phyloP scores from a whole-genome alignment of 2,113 vertebrate genomes.

The Hippolais icterina region DNA sequence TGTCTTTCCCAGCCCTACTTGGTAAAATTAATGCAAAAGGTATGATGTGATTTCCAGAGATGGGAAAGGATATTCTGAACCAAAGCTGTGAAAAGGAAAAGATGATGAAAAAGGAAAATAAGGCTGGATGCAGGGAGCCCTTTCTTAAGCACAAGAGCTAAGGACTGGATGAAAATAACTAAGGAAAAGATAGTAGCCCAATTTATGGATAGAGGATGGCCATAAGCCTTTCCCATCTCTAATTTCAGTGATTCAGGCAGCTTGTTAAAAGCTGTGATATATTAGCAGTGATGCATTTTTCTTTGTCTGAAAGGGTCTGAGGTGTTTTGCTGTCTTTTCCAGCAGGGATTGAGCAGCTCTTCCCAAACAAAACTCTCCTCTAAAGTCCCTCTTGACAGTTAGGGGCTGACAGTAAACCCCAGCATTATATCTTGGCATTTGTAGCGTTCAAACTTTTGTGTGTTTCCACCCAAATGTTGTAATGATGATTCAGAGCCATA shows the following conservation, averaged over 20 bases:
- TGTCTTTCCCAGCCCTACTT: neutral
- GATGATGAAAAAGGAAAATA: neutral
- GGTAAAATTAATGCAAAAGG: neutral
- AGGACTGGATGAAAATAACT: neutral
- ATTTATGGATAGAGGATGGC: neutral
- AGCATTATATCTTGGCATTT: rapidly evolving
- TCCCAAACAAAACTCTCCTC: neutral
- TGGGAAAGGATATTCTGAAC: neutral
- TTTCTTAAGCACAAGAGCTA: neutral
- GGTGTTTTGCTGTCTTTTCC: neutral
- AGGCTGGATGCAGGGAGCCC: neutral
- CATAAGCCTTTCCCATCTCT: neutral
- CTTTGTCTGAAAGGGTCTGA: neutral
- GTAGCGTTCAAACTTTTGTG: neutral
- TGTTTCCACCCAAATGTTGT: neutral
- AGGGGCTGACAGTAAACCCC: neutral
- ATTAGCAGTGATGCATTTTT: neutral
- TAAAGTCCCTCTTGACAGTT: neutral
- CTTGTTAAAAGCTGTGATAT: neutral
- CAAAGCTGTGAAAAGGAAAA: neutral
- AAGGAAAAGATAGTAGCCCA: neutral
- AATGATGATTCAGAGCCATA: neutral
- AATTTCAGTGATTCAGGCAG: neutral
- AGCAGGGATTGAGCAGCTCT: neutral
- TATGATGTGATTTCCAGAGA: neutral